Conservation (phyloP, 2,888 invertebrate species). For the Copidosoma aretas region DNA sequence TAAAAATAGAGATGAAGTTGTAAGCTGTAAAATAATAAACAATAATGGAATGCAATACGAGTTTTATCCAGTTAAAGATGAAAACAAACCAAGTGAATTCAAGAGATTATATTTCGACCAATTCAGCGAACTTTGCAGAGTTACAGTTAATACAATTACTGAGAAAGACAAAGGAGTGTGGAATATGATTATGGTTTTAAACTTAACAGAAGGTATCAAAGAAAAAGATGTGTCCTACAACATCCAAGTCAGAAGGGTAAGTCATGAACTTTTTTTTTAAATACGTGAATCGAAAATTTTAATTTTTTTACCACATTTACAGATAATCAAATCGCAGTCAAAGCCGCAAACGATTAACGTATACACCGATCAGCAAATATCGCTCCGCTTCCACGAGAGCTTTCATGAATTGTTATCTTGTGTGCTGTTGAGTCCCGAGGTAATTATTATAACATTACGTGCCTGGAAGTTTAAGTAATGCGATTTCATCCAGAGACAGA, state of each 20-base stretch:
- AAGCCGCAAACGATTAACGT: background rate
- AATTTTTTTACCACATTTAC: constrained; percentile 9
- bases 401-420: constrained; percentile 19
- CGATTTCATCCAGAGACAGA: too few relatives aligned
- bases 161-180: constrained; percentile 23
- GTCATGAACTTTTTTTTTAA: background rate
- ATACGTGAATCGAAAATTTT: background rate
- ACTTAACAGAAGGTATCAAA: background rate
- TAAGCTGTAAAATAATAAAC: constrained; percentile 9
- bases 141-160: background rate
- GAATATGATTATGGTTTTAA: constrained; percentile 4
- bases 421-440: constrained; percentile 19
- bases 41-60: constrained; percentile 9
- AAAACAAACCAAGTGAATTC: background rate
- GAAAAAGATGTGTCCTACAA: constrained; percentile 4
- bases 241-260: constrained; percentile 24
- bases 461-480: too few relatives aligned
- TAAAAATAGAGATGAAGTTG: background rate
- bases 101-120: background rate
- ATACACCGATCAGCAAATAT: constrained; percentile 15
- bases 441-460: constrained; percentile 18
- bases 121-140: constrained; percentile 4
- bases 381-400: constrained; percentile 20
- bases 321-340: background rate
- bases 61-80: constrained; percentile 3